A percentile compares a stretch with the other conserved stretches of the same genome.
Evolutionary conservation across 92 coral and sea anemone species (phyloP).

Genomic region (Zoanthus gigantus): DNA sequence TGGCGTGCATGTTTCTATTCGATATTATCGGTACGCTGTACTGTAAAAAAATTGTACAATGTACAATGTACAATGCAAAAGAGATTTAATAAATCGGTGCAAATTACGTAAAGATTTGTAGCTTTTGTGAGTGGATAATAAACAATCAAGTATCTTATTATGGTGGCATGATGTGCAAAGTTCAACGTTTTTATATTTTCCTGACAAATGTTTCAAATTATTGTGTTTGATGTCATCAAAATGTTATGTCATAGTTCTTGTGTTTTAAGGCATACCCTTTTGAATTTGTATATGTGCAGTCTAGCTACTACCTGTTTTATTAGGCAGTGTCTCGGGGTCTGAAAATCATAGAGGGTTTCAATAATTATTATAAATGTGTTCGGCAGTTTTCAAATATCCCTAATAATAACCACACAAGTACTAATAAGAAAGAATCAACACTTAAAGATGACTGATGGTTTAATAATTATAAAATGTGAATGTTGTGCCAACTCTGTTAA

Average conservation of each 20-base stretch:
- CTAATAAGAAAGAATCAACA: not conserved
- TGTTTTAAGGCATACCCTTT: not conserved
- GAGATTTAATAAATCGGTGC: no score
- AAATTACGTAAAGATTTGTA: no score
- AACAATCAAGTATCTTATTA: no score
- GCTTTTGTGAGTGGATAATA: no score
- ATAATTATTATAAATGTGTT: not conserved
- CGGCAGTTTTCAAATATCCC: not conserved
- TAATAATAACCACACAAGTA: constrained; percentile 2
- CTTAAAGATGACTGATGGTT: not conserved
- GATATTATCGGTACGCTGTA: no score
- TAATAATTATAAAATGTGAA: not conserved
- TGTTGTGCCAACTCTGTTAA: constrained; percentile 1
- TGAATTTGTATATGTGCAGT: constrained; percentile 3
- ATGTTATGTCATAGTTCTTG: not conserved
- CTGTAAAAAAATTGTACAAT: no score
- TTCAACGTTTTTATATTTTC: no score
- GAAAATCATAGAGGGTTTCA: constrained; percentile 3
- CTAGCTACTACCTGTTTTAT: constrained; percentile 7
- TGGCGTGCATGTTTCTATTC: no score
- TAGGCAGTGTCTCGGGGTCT: constrained; percentile 11
- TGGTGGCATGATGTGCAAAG: no score
- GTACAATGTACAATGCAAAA: no score
- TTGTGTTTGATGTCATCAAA: constrained; percentile 2
- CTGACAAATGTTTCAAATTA: not conserved